Evolutionary conservation across 2,888 invertebrate genomes (phyloP).

Genomic region (Petrolisthes cinctipes): DNA sequence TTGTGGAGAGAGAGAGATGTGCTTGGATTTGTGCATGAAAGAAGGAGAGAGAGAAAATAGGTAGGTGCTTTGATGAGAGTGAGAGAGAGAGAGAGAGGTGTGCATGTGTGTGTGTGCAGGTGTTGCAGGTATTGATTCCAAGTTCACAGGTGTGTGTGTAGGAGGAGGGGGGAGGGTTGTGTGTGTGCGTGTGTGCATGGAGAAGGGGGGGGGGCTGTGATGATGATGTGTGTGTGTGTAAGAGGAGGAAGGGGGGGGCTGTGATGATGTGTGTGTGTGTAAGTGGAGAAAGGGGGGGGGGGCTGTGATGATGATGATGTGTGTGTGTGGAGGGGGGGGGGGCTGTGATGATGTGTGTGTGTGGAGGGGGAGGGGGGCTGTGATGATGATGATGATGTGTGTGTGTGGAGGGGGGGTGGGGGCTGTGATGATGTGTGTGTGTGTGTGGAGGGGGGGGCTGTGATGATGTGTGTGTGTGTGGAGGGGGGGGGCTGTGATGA

Average conservation of each 20-base stretch:
- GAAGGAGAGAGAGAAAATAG: not conserved
- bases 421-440: not conserved
- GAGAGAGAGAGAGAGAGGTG: not conserved
- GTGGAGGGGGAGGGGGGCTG: not conserved
- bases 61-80: not conserved
- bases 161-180: not conserved
- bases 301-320: not conserved
- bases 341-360: not conserved
- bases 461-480: not conserved
- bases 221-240: not conserved
- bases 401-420: slow-evolving; percentile 3
- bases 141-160: not conserved
- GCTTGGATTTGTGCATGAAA: not conserved
- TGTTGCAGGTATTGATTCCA: not conserved
- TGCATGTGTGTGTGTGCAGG: not conserved
- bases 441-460: not conserved
- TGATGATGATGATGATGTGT: slow-evolving; percentile 19
- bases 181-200: not conserved
- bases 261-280: not conserved
- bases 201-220: not conserved
- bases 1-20: not conserved
- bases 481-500: not conserved
- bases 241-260: not conserved
- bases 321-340: not conserved
- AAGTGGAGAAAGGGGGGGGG: not conserved